Conservation (phyloP, 2,888 invertebrate genomes). For the Lochmaea capreae region DNA sequence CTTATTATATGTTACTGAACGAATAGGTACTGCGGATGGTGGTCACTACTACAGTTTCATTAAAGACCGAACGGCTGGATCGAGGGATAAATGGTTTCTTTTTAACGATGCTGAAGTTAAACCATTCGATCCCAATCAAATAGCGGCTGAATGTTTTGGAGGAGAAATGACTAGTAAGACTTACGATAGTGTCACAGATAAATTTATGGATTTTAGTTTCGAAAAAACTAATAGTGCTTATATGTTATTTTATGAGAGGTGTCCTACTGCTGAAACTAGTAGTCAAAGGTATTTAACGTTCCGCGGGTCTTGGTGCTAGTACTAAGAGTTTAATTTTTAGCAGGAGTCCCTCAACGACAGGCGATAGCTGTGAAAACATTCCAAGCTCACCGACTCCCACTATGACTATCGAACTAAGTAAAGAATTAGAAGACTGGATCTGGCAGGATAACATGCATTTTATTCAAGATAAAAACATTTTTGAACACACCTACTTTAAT, state of each 20-base stretch:
- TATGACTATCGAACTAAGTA: constrained; percentile 71
- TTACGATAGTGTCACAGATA: constrained; percentile 95
- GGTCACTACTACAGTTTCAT: constrained; percentile 98
- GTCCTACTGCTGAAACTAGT: constrained; percentile 61
- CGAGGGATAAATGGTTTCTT: constrained; percentile 90
- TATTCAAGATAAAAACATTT: constrained; percentile 93
- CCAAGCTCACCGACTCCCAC: constrained; percentile 42
- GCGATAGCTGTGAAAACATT: constrained; percentile 52
- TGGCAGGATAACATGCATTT: constrained; percentile 98
- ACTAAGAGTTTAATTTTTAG: background rate
- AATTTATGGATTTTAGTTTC: constrained; percentile 97
- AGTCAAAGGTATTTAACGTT: constrained; percentile 29
- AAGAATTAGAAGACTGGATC: constrained; percentile 93
- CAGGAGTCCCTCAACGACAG: constrained; percentile 57
- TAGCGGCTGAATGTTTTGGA: constrained; percentile 96
- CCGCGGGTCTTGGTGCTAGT: no score
- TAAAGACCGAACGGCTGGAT: constrained; percentile 80
- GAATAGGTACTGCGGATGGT: constrained; percentile 90
- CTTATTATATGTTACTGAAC: constrained; percentile 17
- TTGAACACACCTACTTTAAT: constrained; percentile 95
- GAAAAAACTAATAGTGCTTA: constrained; percentile 98
- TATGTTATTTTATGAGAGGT: constrained; percentile 95
- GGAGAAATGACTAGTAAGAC: constrained; percentile 99
- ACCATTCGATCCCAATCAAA: constrained; percentile 93
- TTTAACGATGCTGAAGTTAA: constrained; percentile 96